Percentiles rank a stretch among this genome's conserved stretches.
phyloP scores from a whole-genome alignment of 2,888 invertebrate species.

The Pseudococcus longispinus region DNA sequence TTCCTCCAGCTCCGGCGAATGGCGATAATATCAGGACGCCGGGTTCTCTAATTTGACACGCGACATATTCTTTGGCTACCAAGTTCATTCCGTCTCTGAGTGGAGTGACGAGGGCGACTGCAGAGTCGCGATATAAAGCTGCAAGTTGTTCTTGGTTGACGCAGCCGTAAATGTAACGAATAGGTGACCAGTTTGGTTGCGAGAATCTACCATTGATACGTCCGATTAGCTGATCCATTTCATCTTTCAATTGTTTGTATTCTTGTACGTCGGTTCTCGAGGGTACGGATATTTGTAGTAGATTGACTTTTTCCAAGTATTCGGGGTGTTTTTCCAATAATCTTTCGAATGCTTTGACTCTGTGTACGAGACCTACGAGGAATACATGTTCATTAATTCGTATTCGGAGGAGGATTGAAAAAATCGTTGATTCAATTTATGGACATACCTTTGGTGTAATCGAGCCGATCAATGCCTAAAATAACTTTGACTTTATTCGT shows the following conservation, averaged over 20 bases:
- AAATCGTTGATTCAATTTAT: not conserved
- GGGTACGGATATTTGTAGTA: conserved; percentile 86
- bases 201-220: conserved; percentile 88
- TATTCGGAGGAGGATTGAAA: too few species aligned
- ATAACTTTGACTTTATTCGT: conserved; percentile 66
- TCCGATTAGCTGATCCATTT: conserved; percentile 88
- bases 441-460: conserved; percentile 82
- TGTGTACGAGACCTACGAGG: conserved; percentile 57
- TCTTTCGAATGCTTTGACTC: conserved; percentile 80
- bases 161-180: conserved; percentile 86
- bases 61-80: conserved; percentile 91
- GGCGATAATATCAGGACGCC: conserved; percentile 64
- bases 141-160: conserved; percentile 86
- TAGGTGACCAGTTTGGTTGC: conserved; percentile 91
- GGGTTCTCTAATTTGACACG: conserved; percentile 72
- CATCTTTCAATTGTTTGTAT: conserved; percentile 87
- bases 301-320: conserved; percentile 78
- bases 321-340: conserved; percentile 84
- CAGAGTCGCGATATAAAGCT: conserved; percentile 84
- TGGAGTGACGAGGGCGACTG: conserved; percentile 87
- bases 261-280: conserved; percentile 89
- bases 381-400: not conserved
- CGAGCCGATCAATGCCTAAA: conserved; percentile 85
- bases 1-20: conserved; percentile 64
- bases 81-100: conserved; percentile 90